These are phyloP conservation scores for Macrocentrus cingulum DNA, from an alignment of 1,140 invertebrate species.

Conservation along the genomic window DNA sequence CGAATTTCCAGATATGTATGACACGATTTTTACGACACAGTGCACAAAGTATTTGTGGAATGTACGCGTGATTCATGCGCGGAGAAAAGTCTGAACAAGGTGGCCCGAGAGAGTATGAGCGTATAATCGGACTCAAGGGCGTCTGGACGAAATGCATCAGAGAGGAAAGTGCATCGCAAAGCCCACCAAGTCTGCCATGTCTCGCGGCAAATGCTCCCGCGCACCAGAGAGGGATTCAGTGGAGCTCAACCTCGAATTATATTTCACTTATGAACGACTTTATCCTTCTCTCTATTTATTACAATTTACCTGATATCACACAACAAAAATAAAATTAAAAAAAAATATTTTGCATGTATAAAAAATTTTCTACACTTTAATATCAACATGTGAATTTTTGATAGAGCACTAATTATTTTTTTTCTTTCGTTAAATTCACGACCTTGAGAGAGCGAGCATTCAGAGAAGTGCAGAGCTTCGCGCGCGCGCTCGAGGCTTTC, in stretches of 20 bases:
- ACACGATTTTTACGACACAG: not conserved
- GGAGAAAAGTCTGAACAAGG: not conserved
- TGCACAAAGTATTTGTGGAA: not conserved
- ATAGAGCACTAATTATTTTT: too few relatives aligned
- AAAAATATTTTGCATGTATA: too few relatives aligned
- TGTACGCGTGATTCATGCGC: slow-evolving; percentile 6
- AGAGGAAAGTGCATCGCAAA: slow-evolving; percentile 13
- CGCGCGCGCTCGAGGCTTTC: slow-evolving; percentile 12
- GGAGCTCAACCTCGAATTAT: slow-evolving; percentile 15
- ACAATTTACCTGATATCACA: not conserved
- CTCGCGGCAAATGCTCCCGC: not conserved
- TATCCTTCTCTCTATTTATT: not conserved
- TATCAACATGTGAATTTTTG: too few relatives aligned
- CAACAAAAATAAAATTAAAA: not conserved
- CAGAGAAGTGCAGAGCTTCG: slow-evolving; percentile 7
- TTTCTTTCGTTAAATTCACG: slow-evolving; percentile 11
- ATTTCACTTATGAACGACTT: not conserved
- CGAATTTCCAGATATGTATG: not conserved
- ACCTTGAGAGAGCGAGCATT: slow-evolving; percentile 21
- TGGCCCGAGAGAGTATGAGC: slow-evolving; percentile 21
- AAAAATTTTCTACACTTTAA: too few relatives aligned
- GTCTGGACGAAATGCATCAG: slow-evolving; percentile 39
- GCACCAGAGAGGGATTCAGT: not conserved
- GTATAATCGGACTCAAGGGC: slow-evolving; percentile 57
- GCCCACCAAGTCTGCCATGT: not conserved